Evolutionary conservation across 2,797 vertebrate genomes (phyloP), one percentile per base, ranked within the genome.

Genomic region (Gambusia yucatana): DNA sequence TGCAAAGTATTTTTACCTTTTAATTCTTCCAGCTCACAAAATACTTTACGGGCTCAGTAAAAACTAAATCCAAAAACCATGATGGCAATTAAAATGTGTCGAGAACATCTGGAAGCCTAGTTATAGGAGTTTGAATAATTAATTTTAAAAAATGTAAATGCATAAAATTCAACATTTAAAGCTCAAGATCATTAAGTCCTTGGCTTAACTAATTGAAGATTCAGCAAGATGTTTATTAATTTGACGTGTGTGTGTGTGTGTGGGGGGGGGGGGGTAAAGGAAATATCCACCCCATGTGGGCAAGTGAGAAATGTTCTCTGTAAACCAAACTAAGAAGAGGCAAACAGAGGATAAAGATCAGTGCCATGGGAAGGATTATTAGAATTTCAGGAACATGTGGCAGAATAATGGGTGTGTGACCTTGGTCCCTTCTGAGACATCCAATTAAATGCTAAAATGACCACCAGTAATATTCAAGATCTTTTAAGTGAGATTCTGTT

Each of bases 381-480:
- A 72, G 73, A 69, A 44, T 83, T 72, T 80, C 69, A 78, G 73
- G 47, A 79, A 57, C 78, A 83, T 63, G 78, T 86, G 85, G 79
- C 75, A 86, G 79, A 79, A 78, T 30, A 85, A 61, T 16, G 30
- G 33, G 1, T 20, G 36, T 65, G 33, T 22, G 17, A 73, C 73
- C 67, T 17, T 43, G 65, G 80, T 77, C 30, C 74, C 25, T 74
- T 33, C 44, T 80, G 73, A 82, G 75, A 41, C 72, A 28, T 69
- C 63, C 61, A 75, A 81, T 76, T 82, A 79, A 76, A 50, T 28
- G 48, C 25, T 76, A 78, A 61, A 14, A 36, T 77, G 77, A 39
- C 80, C 75, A 75, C 33, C 47, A 55, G 36, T 55, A 20, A 71
- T 43, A 47, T n/a, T 22, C 2, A 7, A 22, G 17, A 52, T 22